Evolutionary conservation across 2,113 vertebrate species (phyloP), one percentile per base, ranked within the genome.

Genomic region (Grus americana): DNA sequence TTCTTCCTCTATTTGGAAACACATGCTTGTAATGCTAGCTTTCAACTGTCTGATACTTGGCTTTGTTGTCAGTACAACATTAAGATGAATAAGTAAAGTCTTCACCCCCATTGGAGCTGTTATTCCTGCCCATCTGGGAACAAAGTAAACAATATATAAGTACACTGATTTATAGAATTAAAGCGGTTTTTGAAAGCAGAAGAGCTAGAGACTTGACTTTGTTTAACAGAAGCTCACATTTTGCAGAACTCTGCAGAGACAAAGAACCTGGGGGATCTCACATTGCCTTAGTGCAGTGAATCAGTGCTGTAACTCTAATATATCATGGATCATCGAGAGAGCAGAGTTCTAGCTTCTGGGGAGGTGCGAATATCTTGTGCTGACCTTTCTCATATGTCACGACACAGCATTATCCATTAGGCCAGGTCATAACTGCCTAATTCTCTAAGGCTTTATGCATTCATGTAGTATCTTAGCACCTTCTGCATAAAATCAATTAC

Each of bases 241-340:
- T 76, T 86, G 15, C 40, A 75, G 32, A 80, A 72, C 65, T 92
- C 34, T 47, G n/a, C 49, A 92, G 82, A 97, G 72, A 81, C 58
- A 83, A 91, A 82, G 61, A 97, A 96, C 62, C 63, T 76, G 81
- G 72, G 55, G 59, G 79, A 92, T 55, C 49, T 67, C 32, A 66
- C 2, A 0, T 68, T 80, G 16, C 2, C 4, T 91, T 88, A 88
- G 54, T 73, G 58, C 38, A 62, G 34, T 90, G 74, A 91, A 79
- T 95, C 67, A 46, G 11, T 23, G 21, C 27, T 88, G 57, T 65
- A 94, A 90, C 36, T 72, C 29, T 67, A 79, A 85, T 70, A 80
- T 22, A 42, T 24, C 78, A 55, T 78, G 26, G 13, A 70, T 83
- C 86, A 50, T 38, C 52, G 52, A 90, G 36, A 78, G 44, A 86